Base-by-base conservation (phyloP, 2,797 vertebrate species). In the Phoxinus dragarum region DNA sequence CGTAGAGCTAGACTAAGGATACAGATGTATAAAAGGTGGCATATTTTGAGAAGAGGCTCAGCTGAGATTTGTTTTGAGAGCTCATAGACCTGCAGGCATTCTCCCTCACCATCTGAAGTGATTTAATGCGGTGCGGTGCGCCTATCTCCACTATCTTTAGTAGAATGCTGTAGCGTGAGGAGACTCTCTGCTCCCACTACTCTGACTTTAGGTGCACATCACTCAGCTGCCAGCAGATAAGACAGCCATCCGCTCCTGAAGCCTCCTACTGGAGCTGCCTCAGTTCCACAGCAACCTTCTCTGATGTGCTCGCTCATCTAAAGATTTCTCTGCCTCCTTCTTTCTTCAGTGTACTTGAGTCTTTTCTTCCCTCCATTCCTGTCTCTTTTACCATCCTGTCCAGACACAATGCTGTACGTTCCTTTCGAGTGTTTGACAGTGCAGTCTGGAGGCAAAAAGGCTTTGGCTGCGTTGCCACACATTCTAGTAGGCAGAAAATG, bases 381-480 rank as follows among this genome's bases (percentile, higher is more conserved):
- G 7, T 75, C 73, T 69, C 71, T 75, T 76, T 78, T 71, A 75
- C 71, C 54, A 47, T 38, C 19, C 38, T 84, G 59, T 80, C 44
- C 84, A 89, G 84, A 86, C 81, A 88, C 90, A 80, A 88, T 88
- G 47, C 56, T 77, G 79, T 71, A 68, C 72, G 40, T 90, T 89
- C 82, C 86, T 90, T 86, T 36, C 34, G 27, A 81, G 89, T 89
- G 86, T 85, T 90, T 88, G 84, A 88, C 85, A 68, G 80, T 89
- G 82, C 82, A 79, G 79, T 73, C 72, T 78, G 82, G 87, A 86
- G 89, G 89, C 88, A 80, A 76, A 81, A 84, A 83, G 76, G 88
- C 87, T 90, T 92, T 93, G 93, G 92, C 90, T 88, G 87, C 87
- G 8, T 86, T 89, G 88, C 87, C 88, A 92, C 89, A 88, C 84